Evolutionary conservation across 2,113 vertebrate genomes (phyloP), one percentile per base, ranked within the genome.

Genomic region (Tauraco erythrolophus): DNA sequence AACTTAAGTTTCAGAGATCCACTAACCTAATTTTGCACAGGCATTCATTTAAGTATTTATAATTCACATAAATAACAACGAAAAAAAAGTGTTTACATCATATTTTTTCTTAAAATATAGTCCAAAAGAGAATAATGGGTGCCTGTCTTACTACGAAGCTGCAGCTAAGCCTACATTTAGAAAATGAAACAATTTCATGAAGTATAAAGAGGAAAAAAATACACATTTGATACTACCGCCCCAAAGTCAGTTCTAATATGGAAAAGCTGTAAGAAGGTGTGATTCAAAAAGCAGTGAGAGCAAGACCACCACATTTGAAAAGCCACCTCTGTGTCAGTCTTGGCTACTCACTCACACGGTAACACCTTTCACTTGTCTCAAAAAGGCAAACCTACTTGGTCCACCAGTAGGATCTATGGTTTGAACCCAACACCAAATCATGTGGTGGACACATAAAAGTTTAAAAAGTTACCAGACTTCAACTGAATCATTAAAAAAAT

Each of bases 371-470:
- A 24, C 31, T 53, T 22, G 7, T 56, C 45, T 35, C 64, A 27
- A 10, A 60, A 60, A 23, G 11, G 24, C 23, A 31, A 30, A 5
- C 5, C 43, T 4, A 7, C 6, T 0, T 53, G 6, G 3, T 19
- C 35, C 35, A 56, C 6, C 23, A 53, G 48, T 45, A 54, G 5
- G n/a, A 35, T 16, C 28, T 9, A 11, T 1, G 0, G 16, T 70
- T 58, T 66, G 31, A 58, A n/a, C 11, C 5, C 31, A 88, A 7
- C 14, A 48, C 16, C 56, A 51, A 51, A 3, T 5, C 19, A 57
- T 5, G 11, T 24, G 19, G 2, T 14, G 19, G 41, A 39, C 14
- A 66, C 0, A 0, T 1, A 53, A 77, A n/a, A 7, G 30, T 28
- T 84, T 2, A 4, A 56, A 50, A 58, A 31, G 10, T n/a, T 25